These are phyloP conservation scores for Aselliscus stoliczkanus DNA, from an alignment of 2,797 vertebrate genomes.

Conservation along the genomic window DNA sequence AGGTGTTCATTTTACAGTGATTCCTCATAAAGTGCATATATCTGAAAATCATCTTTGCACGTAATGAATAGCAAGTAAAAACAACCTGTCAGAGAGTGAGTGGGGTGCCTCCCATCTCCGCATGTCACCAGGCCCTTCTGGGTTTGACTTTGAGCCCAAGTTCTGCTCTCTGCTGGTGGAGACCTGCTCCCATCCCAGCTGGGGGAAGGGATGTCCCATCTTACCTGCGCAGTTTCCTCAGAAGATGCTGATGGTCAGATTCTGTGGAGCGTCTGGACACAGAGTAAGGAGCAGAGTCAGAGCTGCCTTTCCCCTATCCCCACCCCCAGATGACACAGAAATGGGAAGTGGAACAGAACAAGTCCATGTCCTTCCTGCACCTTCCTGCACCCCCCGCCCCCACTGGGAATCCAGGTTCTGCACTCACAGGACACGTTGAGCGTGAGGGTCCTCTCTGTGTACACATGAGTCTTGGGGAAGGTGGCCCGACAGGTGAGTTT, in stretches of 20 bases:
- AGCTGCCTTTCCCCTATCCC: accelerated
- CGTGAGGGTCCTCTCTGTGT: neutral
- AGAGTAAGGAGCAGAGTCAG: neutral
- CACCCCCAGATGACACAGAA: neutral
- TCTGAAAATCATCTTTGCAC: neutral
- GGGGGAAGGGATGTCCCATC: accelerated
- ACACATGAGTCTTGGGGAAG: neutral
- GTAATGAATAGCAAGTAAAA: neutral
- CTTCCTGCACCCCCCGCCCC: neutral
- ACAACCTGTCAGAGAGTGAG: neutral
- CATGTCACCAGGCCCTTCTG: neutral
- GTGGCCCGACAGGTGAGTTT: neutral
- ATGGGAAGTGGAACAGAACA: neutral
- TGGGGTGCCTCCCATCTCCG: neutral
- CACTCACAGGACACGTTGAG: conserved; percentile 31
- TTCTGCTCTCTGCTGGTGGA: neutral
- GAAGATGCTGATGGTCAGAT: neutral
- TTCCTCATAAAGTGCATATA: neutral
- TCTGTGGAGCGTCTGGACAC: conserved; percentile 50
- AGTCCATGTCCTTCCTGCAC: neutral
- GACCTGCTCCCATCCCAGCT: neutral
- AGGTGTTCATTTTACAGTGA: neutral
- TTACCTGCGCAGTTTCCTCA: neutral
- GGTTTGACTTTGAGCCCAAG: neutral
- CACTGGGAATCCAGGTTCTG: accelerated